Percentiles rank a stretch among this genome's conserved stretches.
phyloP scores from a whole-genome alignment of 2,797 vertebrate genomes.

The Apogon hyalosoma region DNA sequence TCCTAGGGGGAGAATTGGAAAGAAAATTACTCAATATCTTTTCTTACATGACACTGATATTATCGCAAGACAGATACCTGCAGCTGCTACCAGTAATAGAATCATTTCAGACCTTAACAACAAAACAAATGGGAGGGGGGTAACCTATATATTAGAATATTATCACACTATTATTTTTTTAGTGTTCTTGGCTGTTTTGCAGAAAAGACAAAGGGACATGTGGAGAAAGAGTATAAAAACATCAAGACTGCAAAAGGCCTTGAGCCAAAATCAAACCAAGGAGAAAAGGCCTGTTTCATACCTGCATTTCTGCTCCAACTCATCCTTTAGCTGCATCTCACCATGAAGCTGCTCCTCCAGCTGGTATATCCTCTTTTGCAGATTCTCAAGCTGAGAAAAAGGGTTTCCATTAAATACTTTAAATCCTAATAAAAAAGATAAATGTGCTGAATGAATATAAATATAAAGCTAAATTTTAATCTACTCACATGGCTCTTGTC shows the following conservation, averaged over 20 bases:
- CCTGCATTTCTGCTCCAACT: conserved; percentile 99
- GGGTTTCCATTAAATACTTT: background rate
- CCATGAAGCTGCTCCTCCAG: conserved; percentile 96
- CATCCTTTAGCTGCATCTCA: conserved; percentile 98
- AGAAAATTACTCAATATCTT: background rate
- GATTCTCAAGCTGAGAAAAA: conserved; percentile 90
- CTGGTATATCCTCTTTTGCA: conserved; percentile 95
- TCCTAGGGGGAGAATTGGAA: conserved; percentile 75
- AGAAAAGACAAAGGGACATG: too few relatives aligned
- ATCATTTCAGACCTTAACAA: too few relatives aligned
- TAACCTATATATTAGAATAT: too few relatives aligned
- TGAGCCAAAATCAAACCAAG: background rate
- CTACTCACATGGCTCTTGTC: conserved; percentile 94
- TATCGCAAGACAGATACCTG: too few relatives aligned
- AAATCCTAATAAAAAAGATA: background rate
- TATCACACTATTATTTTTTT: too few relatives aligned
- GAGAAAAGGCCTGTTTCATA: conserved; percentile 52
- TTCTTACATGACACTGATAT: too few relatives aligned
- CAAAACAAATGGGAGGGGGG: too few relatives aligned
- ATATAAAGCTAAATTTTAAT: background rate
- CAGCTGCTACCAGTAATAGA: too few relatives aligned
- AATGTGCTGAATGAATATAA: background rate
- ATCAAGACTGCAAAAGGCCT: too few relatives aligned
- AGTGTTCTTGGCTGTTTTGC: too few relatives aligned
- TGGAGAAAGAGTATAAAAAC: too few relatives aligned